These are phyloP conservation scores for Myripristis jacobus DNA, from an alignment of 2,797 vertebrate species.

Conservation along the genomic window DNA sequence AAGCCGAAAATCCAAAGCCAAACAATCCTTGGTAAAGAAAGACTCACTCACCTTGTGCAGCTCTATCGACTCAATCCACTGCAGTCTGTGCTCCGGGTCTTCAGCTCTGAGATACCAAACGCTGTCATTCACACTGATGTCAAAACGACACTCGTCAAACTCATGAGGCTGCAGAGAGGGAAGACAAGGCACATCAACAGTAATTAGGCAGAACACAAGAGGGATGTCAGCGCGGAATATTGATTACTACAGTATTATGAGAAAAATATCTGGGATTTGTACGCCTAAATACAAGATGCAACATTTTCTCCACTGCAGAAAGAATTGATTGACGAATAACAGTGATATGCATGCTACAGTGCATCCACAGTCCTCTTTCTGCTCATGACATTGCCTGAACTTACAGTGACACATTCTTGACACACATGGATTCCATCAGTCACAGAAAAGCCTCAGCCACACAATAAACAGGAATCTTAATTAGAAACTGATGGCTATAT, in stretches of 20 bases:
- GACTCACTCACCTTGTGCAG: slow-evolving; percentile 91
- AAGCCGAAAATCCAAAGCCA: not conserved
- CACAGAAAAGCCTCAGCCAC: slow-evolving; percentile 47
- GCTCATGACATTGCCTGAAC: slow-evolving; percentile 33
- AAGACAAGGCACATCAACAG: slow-evolving; percentile 32
- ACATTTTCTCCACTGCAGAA: not conserved
- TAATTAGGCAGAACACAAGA: slow-evolving; percentile 5
- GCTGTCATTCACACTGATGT: slow-evolving; percentile 97
- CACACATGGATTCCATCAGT: slow-evolving; percentile 72
- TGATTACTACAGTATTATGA: not conserved
- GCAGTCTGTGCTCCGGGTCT: slow-evolving; percentile 92
- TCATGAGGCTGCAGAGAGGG: slow-evolving; percentile 90
- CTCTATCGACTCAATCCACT: slow-evolving; percentile 96
- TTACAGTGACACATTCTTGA: slow-evolving; percentile 52
- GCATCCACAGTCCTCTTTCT: slow-evolving; percentile 1
- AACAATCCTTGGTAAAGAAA: not conserved
- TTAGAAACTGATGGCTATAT: slow-evolving; percentile 69
- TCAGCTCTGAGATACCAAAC: slow-evolving; percentile 98
- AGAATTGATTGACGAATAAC: not conserved
- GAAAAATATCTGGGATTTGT: slow-evolving; percentile 9
- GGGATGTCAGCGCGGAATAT: slow-evolving; percentile 5
- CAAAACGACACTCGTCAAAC: slow-evolving; percentile 98
- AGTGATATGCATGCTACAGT: not conserved
- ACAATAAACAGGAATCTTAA: slow-evolving; percentile 73
- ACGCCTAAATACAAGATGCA: slow-evolving; percentile 16